Percentiles rank a stretch among this genome's conserved stretches.
Conservation (phyloP, 2,797 vertebrate genomes). For the Eidolon dupreanum region DNA sequence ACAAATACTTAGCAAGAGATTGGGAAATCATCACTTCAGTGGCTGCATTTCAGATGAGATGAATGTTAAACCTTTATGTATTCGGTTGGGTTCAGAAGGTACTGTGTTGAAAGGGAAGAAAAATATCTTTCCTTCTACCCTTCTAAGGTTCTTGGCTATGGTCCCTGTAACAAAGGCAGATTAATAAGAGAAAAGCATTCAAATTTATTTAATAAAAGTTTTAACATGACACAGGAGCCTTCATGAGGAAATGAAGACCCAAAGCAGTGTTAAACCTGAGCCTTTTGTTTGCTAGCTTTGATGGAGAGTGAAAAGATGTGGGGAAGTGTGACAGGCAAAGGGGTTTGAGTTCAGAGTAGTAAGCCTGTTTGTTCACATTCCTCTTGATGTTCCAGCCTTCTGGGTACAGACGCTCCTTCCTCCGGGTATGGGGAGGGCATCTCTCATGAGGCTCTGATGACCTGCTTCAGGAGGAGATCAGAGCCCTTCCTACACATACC, state of each 20-base stretch:
- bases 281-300: neutral
- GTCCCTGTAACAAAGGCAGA: neutral
- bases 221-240: neutral
- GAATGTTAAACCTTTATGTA: neutral
- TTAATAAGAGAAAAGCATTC: neutral
- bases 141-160: neutral
- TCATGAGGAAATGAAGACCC: neutral
- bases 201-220: neutral
- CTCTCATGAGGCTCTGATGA: neutral
- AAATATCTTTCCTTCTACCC: neutral
- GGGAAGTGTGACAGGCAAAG: neutral
- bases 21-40: neutral
- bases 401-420: neutral
- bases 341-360: neutral
- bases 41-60: neutral
- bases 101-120: neutral
- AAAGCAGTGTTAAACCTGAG: neutral
- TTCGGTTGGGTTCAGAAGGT: neutral
- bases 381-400: neutral
- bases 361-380: neutral
- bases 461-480: neutral
- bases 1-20: neutral
- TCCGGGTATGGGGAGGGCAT: neutral
- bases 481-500: neutral
- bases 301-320: neutral